phyloP scores from a whole-genome alignment of 1,140 invertebrate genomes.

The Drosophila jambulina region DNA sequence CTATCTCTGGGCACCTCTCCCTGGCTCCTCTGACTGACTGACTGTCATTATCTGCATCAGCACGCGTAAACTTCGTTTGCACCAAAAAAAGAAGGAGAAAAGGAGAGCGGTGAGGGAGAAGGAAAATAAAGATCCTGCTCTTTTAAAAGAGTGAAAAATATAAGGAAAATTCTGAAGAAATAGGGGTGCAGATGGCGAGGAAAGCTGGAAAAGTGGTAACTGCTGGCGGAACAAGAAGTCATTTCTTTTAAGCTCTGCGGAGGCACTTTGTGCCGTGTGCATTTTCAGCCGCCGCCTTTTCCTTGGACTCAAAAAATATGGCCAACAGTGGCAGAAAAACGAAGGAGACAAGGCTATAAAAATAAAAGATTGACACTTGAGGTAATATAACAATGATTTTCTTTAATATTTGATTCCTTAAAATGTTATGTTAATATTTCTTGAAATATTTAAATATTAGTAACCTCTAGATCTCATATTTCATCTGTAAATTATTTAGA shows the following conservation, averaged over 20 bases:
- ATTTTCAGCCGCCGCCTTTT: conserved; percentile 13
- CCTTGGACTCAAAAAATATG: conserved; percentile 19
- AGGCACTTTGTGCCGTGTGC: conserved; percentile 63
- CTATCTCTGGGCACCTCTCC: conserved; percentile 37
- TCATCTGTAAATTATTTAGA: no score
- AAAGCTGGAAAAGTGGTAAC: conserved; percentile 32
- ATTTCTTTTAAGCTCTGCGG: conserved; percentile 75
- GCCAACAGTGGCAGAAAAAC: conserved; percentile 11
- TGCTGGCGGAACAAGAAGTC: conserved; percentile 74
- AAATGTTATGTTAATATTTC: not conserved
- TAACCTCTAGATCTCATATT: no score
- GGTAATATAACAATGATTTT: not conserved
- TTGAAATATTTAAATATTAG: no score
- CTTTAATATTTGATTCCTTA: not conserved
- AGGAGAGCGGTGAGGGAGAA: not conserved
- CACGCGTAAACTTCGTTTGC: conserved; percentile 81
- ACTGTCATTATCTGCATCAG: conserved; percentile 79
- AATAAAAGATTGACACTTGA: conserved; percentile 4
- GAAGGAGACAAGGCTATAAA: not conserved
- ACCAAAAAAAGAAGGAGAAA: conserved; percentile 39
- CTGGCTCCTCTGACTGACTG: conserved; percentile 48
- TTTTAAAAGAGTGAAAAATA: conserved; percentile 17
- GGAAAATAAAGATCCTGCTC: not conserved
- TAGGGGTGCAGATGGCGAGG: not conserved
- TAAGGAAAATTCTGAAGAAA: conserved; percentile 15